Evolutionary conservation across 2,113 vertebrate species (phyloP).

Genomic region (Suricata suricatta): DNA sequence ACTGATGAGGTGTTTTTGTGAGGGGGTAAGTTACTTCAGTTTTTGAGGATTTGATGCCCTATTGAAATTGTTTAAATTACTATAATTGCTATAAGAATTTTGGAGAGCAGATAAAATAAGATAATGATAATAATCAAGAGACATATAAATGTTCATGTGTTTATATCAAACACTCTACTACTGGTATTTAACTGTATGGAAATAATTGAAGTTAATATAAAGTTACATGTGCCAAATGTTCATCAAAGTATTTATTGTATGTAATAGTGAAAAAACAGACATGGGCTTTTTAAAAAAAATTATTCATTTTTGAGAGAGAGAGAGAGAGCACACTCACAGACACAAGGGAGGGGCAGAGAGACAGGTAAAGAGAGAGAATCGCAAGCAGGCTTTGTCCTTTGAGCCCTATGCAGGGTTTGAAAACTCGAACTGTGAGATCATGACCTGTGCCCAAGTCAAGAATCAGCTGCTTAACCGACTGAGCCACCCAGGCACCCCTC

Average conservation of each 20-base stretch:
- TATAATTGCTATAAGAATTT: slow-evolving; percentile 2
- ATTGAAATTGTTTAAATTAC: background rate
- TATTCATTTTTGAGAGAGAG: too few relatives aligned
- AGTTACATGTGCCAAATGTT: background rate
- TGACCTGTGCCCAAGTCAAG: too few relatives aligned
- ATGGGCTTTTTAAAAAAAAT: too few relatives aligned
- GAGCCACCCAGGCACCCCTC: too few relatives aligned
- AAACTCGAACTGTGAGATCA: too few relatives aligned
- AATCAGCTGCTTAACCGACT: background rate
- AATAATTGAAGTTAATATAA: slow-evolving; percentile 19
- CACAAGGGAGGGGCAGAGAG: too few relatives aligned
- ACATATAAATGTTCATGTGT: background rate
- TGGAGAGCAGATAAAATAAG: slow-evolving; percentile 4
- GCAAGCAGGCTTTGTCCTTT: too few relatives aligned
- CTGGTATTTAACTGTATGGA: background rate
- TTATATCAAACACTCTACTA: background rate
- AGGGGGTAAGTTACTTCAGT: background rate
- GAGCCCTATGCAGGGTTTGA: too few relatives aligned
- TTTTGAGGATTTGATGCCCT: background rate
- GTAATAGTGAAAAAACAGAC: background rate
- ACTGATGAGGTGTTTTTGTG: background rate
- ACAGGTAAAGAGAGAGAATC: too few relatives aligned
- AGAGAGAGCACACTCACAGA: too few relatives aligned
- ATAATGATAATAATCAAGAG: slow-evolving; percentile 33
- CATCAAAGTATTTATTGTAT: background rate